Evolutionary conservation across 2,113 vertebrate species (phyloP).

Genomic region (Gobio gobio): DNA sequence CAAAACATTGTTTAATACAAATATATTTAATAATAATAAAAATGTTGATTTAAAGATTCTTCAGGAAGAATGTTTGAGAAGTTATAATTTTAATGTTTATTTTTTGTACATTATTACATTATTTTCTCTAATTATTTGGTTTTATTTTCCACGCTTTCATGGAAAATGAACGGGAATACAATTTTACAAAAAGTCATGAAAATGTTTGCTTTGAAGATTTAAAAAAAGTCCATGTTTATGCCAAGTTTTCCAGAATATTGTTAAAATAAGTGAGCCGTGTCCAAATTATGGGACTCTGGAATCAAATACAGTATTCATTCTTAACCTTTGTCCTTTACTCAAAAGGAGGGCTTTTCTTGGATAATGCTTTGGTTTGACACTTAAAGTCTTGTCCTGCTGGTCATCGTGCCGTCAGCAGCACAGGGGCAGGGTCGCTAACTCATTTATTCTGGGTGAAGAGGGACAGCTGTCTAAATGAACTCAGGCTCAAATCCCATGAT

Average conservation of each 20-base stretch:
- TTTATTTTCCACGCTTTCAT: neutral
- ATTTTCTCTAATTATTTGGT: neutral
- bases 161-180: neutral
- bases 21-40: no score
- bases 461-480: constrained; percentile 25
- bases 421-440: neutral
- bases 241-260: neutral
- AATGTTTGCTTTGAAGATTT: neutral
- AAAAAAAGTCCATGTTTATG: neutral
- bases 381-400: constrained; percentile 6
- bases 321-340: neutral
- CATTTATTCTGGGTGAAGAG: constrained; percentile 1
- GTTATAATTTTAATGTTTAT: no score
- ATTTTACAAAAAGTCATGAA: neutral
- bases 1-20: no score
- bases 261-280: neutral
- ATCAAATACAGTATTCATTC: neutral
- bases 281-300: neutral
- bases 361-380: neutral
- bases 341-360: constrained; percentile 10
- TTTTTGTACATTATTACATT: neutral
- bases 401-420: constrained; percentile 2
- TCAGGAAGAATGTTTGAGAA: no score
- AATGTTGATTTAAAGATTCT: no score
- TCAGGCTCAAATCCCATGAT: constrained; percentile 19